A percentile compares a stretch with the other conserved stretches of the same genome.
Evolutionary conservation across 2,113 vertebrate species (phyloP).

Genomic region (Etheostoma cragini): DNA sequence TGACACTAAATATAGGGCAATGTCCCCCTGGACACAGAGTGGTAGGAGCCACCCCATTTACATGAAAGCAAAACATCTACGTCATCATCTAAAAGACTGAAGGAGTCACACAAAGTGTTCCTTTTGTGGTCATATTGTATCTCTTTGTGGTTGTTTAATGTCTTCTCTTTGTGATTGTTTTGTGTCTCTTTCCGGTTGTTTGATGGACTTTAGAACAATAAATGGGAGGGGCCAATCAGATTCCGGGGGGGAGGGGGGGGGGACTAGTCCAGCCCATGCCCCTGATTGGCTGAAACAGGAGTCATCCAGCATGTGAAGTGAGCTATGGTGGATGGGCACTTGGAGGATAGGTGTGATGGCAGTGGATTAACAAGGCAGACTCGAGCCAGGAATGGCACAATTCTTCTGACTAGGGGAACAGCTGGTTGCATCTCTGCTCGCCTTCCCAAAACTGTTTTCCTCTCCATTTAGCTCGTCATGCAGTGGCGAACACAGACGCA

Average conservation of each 20-base stretch:
- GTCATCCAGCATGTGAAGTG: constrained; percentile 15
- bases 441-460: constrained; percentile 56
- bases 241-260: not conserved
- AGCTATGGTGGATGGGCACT: constrained; percentile 28
- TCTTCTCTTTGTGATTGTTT: not conserved
- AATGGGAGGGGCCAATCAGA: not conserved
- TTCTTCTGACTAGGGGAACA: constrained; percentile 43
- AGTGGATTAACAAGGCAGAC: constrained; percentile 54
- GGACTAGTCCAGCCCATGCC: not conserved
- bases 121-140: not conserved
- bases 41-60: not conserved
- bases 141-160: not conserved
- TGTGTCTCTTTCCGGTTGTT: not conserved
- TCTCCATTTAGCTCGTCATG: constrained; percentile 62
- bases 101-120: not conserved
- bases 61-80: not conserved
- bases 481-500: constrained; percentile 55
- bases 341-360: constrained; percentile 38
- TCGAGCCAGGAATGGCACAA: constrained; percentile 36
- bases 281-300: constrained; percentile 16
- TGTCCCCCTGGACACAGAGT: not conserved
- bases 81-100: not conserved
- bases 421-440: constrained; percentile 52
- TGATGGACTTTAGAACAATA: not conserved
- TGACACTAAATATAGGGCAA: not conserved